Base-by-base conservation (phyloP, 1,140 invertebrate genomes). In the Hypothenemus hampei region DNA sequence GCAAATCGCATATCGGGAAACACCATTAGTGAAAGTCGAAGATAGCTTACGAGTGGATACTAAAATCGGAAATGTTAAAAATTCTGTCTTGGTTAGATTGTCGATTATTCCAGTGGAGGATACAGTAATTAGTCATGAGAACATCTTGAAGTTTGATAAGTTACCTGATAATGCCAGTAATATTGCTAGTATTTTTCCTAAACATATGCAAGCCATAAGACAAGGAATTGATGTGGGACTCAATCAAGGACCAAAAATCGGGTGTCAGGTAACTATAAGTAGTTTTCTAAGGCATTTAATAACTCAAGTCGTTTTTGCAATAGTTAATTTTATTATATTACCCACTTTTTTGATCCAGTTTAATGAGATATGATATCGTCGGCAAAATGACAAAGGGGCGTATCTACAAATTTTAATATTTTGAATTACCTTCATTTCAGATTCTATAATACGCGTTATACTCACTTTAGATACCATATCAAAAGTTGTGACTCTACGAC, bases 1-100 rank as follows among this genome's bases (percentile, higher is more conserved):
- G n/a, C 91, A 95, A 76, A 93, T 99, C 46, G 86, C 94, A 3
- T 98, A 97, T 65, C 84, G 84, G 59, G 94, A 98, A 77, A 81
- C 84, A 3, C 75, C 93, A 19, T 65, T 70, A 0, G 63, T 72
- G 0, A 31, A 64, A 10, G 67, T 73, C 0, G 76, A 76, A 46
- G 75, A 82, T 16, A 81, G 78, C 0, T 69, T 80, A 18, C 68
- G 65, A 4, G 59, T 83, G 1, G 79, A 89, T 60, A 81, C 84
- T 59, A 84, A 79, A 64, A 82, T 96, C 22, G 81, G 77, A 46
- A 73, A 72, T 31, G 71, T 64, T 10, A 78, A 73, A 19, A 80
- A 85, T 58, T 67, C 65, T 57, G 76, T 85, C 21, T 76, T 72
- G 20, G 64, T 84, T 2, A 80, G 73, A 2, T 66, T 88, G 61